Percentiles rank a stretch among this genome's conserved stretches.
Conservation (phyloP, 2,888 invertebrate species). For the Macrosoma leucophasiata region DNA sequence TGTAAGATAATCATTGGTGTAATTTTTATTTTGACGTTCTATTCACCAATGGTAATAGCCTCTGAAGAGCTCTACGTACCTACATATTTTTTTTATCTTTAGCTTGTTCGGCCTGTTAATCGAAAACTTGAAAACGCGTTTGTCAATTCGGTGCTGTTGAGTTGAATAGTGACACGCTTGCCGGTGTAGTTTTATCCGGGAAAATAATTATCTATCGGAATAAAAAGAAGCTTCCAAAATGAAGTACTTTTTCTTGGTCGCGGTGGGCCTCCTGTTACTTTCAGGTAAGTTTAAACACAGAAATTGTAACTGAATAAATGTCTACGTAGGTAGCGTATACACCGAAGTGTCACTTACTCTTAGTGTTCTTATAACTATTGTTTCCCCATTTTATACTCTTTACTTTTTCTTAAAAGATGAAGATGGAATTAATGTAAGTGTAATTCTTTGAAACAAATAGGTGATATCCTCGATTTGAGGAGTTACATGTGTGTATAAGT, state of each 20-base stretch:
- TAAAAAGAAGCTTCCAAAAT: conserved; percentile 26
- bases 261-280: conserved; percentile 52
- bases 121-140: too few species aligned
- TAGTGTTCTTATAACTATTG: too few species aligned
- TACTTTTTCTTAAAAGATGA: too few species aligned
- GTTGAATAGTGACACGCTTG: conserved; percentile 3
- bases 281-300: conserved; percentile 61
- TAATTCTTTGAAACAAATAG: too few species aligned
- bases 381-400: too few species aligned
- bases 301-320: too few species aligned
- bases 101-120: too few species aligned
- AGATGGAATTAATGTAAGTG: too few species aligned
- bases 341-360: too few species aligned
- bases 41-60: conserved; percentile 21
- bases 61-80: not conserved
- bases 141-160: not conserved
- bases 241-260: conserved; percentile 57
- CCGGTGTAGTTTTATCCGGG: conserved; percentile 13
- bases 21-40: not conserved
- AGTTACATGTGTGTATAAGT: too few species aligned
- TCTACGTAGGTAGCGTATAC: too few species aligned
- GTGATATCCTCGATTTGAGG: too few species aligned
- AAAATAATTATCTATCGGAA: conserved; percentile 1
- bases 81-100: not conserved
- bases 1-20: conserved; percentile 42